Evolutionary conservation across 2,797 vertebrate genomes (phyloP).

Genomic region (Emydoidea blandingii): DNA sequence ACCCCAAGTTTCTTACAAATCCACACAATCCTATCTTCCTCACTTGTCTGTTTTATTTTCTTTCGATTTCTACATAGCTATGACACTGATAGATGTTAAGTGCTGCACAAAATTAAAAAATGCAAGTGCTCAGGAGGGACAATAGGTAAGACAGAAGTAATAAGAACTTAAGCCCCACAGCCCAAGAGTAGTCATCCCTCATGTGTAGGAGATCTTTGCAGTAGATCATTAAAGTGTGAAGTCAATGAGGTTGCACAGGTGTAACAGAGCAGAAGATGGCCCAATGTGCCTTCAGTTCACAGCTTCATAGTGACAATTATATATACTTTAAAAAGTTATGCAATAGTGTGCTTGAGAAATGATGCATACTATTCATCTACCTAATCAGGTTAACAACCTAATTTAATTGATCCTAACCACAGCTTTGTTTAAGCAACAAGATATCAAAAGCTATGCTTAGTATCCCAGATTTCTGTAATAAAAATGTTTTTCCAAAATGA

Average conservation of each 20-base stretch:
- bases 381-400: background rate
- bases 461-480: background rate
- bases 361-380: background rate
- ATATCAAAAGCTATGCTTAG: background rate
- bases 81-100: too few species aligned
- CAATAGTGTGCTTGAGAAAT: background rate
- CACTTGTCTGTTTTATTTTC: background rate
- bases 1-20: fast-evolving
- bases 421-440: background rate
- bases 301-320: background rate
- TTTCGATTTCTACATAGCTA: background rate
- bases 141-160: background rate
- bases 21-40: background rate
- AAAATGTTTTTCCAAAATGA: background rate
- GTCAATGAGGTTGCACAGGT: background rate
- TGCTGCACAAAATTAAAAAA: background rate
- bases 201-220: background rate
- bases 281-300: background rate
- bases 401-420: background rate
- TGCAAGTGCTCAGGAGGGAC: background rate
- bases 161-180: background rate
- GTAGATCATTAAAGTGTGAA: background rate
- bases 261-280: background rate
- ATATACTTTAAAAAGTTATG: background rate
- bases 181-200: background rate